phyloP scores from a whole-genome alignment of 2,888 invertebrate species.

The Scaptomyza caliginosa region DNA sequence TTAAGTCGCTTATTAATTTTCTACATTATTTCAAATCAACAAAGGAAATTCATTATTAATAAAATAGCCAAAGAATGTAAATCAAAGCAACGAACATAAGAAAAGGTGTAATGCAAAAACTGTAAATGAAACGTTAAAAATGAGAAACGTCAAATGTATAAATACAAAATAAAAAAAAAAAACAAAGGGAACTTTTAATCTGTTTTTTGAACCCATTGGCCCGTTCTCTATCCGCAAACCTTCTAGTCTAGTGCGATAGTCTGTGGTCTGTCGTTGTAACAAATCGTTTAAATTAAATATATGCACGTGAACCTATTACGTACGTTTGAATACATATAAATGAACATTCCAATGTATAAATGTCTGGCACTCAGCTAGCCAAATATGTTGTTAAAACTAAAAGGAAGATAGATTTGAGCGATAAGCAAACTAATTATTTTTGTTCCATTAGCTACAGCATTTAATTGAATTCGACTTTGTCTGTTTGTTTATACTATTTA shows the following conservation, averaged over 20 bases:
- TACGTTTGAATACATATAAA: neutral
- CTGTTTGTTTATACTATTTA: neutral
- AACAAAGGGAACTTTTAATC: neutral
- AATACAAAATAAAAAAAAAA: constrained; percentile 3
- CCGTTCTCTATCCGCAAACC: neutral
- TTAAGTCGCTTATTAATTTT: too few relatives aligned
- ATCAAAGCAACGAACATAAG: too few relatives aligned
- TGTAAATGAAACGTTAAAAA: neutral
- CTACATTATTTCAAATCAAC: too few relatives aligned
- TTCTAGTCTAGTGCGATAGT: constrained; percentile 3
- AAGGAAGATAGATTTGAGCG: neutral
- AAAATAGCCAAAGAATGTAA: too few relatives aligned
- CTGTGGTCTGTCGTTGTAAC: neutral
- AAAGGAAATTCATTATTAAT: too few relatives aligned
- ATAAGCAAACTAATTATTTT: neutral
- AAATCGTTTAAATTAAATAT: constrained; percentile 23
- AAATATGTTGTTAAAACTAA: neutral
- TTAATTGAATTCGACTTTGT: neutral
- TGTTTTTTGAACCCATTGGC: constrained; percentile 14
- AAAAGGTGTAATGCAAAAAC: too few relatives aligned
- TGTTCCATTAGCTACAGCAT: neutral
- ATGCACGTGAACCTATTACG: constrained; percentile 11
- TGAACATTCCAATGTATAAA: neutral
- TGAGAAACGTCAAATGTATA: neutral
- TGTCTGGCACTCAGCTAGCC: neutral